phyloP scores from a whole-genome alignment of 2,113 vertebrate genomes.

The Scophthalmus maximus region DNA sequence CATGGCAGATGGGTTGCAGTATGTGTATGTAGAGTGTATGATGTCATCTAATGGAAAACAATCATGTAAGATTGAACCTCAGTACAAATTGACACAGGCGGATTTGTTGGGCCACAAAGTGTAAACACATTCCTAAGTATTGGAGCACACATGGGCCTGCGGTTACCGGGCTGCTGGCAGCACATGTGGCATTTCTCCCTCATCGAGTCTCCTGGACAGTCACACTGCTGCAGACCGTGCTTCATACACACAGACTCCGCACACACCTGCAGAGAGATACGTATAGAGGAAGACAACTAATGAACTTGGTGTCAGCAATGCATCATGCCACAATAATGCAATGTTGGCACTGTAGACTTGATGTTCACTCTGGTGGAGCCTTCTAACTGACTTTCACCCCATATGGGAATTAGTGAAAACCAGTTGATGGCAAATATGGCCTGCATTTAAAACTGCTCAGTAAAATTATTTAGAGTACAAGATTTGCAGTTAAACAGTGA shows the following conservation, averaged over 20 bases:
- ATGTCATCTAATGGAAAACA: slow-evolving; percentile 28
- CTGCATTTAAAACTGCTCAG: too few species aligned
- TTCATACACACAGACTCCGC: slow-evolving; percentile 73
- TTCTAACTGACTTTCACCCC: too few species aligned
- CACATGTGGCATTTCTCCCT: slow-evolving; percentile 82
- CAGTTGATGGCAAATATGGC: too few species aligned
- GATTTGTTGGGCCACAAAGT: neutral
- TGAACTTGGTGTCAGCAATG: too few species aligned
- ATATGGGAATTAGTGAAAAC: too few species aligned
- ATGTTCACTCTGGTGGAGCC: too few species aligned
- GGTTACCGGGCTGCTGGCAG: slow-evolving; percentile 83
- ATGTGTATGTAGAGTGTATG: too few species aligned
- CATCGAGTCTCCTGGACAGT: slow-evolving; percentile 75
- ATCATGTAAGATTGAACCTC: slow-evolving; percentile 2
- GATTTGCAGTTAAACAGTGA: too few species aligned
- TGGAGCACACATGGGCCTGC: neutral
- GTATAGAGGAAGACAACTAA: too few species aligned
- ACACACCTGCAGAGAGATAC: slow-evolving; percentile 76
- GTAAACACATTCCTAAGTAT: slow-evolving; percentile 64
- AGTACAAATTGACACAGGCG: slow-evolving; percentile 41
- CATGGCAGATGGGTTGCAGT: neutral
- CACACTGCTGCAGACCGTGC: slow-evolving; percentile 79
- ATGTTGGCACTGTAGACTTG: neutral
- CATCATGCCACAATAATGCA: too few species aligned
- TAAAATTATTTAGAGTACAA: too few species aligned